Evolutionary conservation across 2,888 invertebrate genomes (phyloP).

Genomic region (Spisula subtruncata): DNA sequence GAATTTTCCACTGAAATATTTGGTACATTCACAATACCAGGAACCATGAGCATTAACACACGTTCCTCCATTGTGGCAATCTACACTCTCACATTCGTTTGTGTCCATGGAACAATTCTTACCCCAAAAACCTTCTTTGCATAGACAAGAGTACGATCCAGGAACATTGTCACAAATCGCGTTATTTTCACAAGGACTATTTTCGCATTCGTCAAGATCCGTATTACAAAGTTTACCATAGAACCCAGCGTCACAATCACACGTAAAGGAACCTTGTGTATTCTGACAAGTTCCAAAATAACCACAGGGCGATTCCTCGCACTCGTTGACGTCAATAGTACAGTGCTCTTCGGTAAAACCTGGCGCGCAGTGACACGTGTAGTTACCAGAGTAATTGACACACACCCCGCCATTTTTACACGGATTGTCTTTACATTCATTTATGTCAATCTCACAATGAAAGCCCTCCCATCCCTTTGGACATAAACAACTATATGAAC

Average conservation of each 20-base stretch:
- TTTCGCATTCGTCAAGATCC: slow-evolving; percentile 67
- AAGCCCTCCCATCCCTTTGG: slow-evolving; percentile 39
- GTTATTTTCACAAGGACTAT: slow-evolving; percentile 63
- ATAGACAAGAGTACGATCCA: slow-evolving; percentile 63
- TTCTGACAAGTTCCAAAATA: slow-evolving; percentile 45
- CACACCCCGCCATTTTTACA: slow-evolving; percentile 42
- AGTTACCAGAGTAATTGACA: slow-evolving; percentile 27
- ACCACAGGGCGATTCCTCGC: slow-evolving; percentile 34
- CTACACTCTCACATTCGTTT: slow-evolving; percentile 35
- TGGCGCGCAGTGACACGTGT: slow-evolving; percentile 33
- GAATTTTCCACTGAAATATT: slow-evolving; percentile 34
- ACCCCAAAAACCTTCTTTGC: slow-evolving; percentile 55
- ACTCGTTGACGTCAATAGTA: slow-evolving; percentile 37
- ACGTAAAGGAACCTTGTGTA: slow-evolving; percentile 39
- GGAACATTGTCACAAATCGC: slow-evolving; percentile 65
- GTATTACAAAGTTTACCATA: slow-evolving; percentile 47
- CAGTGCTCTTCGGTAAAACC: slow-evolving; percentile 34
- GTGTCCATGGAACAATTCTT: slow-evolving; percentile 35
- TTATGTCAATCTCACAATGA: slow-evolving; percentile 41
- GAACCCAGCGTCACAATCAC: slow-evolving; percentile 49
- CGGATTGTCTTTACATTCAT: slow-evolving; percentile 37
- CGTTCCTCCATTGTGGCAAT: slow-evolving; percentile 37
- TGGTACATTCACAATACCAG: slow-evolving; percentile 42
- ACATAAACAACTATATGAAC: slow-evolving; percentile 40
- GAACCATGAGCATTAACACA: slow-evolving; percentile 47